Evolutionary conservation across 1,140 invertebrate species (phyloP), one percentile per base, ranked within the genome.

Genomic region (Atta colombica): DNA sequence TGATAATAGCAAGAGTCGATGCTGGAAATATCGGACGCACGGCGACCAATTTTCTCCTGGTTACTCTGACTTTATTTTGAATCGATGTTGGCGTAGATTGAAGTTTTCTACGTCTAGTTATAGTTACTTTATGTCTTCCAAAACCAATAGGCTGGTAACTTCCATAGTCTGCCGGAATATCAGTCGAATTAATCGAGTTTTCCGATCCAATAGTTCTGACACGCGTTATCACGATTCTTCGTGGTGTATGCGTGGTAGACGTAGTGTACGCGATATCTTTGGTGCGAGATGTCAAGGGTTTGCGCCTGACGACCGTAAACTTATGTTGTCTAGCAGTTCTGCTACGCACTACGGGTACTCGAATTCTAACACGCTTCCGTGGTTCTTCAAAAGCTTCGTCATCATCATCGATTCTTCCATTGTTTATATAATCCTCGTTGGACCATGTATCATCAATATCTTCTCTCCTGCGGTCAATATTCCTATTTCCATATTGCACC

Each of bases 101-200:
- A 51, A 95, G 81, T 78, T 95, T 95, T 66, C 95, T 92, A 75
- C 94, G 93, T 8, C 95, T 89, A 0, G 95, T 95, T 8, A 95
- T 91, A 0, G 94, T 95, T 16, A 95, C 92, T 65, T 94, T 95
- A 63, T 95, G 95, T 1, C 89, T 90, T 39, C 82, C 89, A 12
- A 68, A 45, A 49, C 66, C 69, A 16, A 89, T 87, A 4, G 82
- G 65, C 0, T 51, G 65, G 0, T 55, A 25, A 25, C 66, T 63
- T n/a, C 39, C 28, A 2, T 8, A 31, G 1, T 77, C 65, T 5
- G 0, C 6, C 31, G 65, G 18, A n/a, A 60, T 53, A 16, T 65
- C 45, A 12, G 68, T 61, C 8, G n/a, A 28, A 61, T 88, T 72
- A 39, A 84, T 49, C 21, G 90, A 68, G 71, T 86, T 88, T 0